phyloP scores from a whole-genome alignment of 1,140 invertebrate genomes.

The Frieseomelitta varia region DNA sequence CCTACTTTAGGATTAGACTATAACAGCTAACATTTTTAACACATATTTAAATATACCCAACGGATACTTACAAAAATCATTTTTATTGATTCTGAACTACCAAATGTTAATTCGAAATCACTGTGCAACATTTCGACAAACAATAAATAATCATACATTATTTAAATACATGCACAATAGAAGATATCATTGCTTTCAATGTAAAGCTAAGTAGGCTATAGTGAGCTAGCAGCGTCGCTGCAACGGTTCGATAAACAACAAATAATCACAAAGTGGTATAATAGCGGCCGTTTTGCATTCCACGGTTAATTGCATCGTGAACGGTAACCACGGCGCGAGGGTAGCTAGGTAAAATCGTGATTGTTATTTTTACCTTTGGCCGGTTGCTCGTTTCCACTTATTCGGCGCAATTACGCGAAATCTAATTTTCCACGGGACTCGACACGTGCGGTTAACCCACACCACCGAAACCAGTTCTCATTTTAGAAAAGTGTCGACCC shows the following conservation, averaged over 20 bases:
- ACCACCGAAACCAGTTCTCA: not conserved
- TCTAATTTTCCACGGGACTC: conserved; percentile 21
- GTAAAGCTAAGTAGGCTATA: not conserved
- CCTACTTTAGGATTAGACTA: no score
- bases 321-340: not conserved
- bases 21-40: no score
- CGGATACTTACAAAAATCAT: no score
- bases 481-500: conserved; percentile 3
- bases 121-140: no score
- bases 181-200: not conserved
- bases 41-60: no score
- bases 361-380: conserved; percentile 27
- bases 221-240: not conserved
- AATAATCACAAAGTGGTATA: not conserved
- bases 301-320: conserved; percentile 11
- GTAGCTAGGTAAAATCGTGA: not conserved
- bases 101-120: no score
- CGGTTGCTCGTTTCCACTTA: conserved; percentile 11
- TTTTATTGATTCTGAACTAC: no score
- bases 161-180: no score
- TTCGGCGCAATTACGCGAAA: conserved; percentile 20
- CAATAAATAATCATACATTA: no score
- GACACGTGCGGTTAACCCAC: not conserved
- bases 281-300: conserved; percentile 16
- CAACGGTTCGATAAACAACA: not conserved